Evolutionary conservation across 1,140 invertebrate genomes (phyloP), one percentile per base, ranked within the genome.

Genomic region (Penaeus japonicus): DNA sequence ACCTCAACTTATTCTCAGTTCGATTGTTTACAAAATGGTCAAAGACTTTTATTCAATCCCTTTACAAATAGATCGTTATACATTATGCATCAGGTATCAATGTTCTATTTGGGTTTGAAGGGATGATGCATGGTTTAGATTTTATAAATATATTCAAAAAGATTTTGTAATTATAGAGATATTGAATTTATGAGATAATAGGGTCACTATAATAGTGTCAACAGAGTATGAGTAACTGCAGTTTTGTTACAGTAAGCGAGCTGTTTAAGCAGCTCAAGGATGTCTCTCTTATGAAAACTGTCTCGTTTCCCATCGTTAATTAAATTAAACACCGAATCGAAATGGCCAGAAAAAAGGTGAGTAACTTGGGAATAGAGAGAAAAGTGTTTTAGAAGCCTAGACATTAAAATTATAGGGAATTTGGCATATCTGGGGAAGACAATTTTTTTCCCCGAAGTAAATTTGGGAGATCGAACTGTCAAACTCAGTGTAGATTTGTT

Each of bases 301-400:
- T 84, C 22, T 65, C 39, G 55, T 39, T 59, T 39, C 53, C 39
- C 30, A n/a, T 84, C 47, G 59, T 47, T 27, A 65, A 65, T 59
- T 84, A 84, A 32, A 65, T 65, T 84, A 54, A 35, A 55, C 32
- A 65, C 35, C 81, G 73, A 65, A 24, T 65, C 18, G 30, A 65
- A 47, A 84, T 65, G 32, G 62, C 81, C 57, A 55, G 81, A 32
- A 65, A 65, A 59, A 84, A 84, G 81, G 81, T 84, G 57, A 30
- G 39, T 82, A 54, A 7, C 27, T 32, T 24, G 10, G 24, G 24
- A 22, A 77, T 79, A 15, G 17, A 27, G 24, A 30, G 24, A 53
- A 22, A 27, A 7, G 53, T 10, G 18, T 77, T 4, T 77, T 32
- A 27, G 24, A 73, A 73, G 12, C 32, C 0, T 73, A 32, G 17